Evolutionary conservation across 2,113 vertebrate genomes (phyloP), one percentile per base, ranked within the genome.

Genomic region (Pseudorectes ferrugineus): DNA sequence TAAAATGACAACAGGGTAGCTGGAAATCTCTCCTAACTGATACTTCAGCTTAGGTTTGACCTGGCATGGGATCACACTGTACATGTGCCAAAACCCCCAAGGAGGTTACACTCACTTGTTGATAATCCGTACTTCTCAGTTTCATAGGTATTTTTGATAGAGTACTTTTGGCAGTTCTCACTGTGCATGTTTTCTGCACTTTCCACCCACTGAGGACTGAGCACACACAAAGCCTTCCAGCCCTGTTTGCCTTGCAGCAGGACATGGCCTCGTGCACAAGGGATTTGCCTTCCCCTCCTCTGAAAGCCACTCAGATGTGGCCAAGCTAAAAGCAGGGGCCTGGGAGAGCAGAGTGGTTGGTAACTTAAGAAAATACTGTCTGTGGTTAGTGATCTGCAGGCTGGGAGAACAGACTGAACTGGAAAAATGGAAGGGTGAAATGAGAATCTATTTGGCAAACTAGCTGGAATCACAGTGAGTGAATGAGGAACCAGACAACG

Each of bases 171-270:
- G 73, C 84, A 92, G 65, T 17, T 80, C 33, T 76, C 63, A 23
- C 49, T 33, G 75, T 22, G 29, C 12, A 9, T 1, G 11, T 46
- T 40, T 35, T 38, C 65, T 46, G 21, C 22, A 4, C 33, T 73
- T 76, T 26, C 54, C 49, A 62, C 46, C 26, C 0, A 0, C 0
- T 45, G 29, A 42, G 87, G 65, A 84, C 10, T 3, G 42, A 77
- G 57, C 33, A 38, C 52, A 61, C 8, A 28, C 26, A 33, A 57
- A 91, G 15, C 66, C 66, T 36, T 10, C 29, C 1, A 68, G 58
- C 3, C n/a, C 24, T 5, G 6, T 38, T 54, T 82, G 65, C 51
- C 75, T 33, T 79, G 71, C 92, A 85, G 74, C n/a, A 68, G 35
- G 46, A 52, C 57, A 6, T 1, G 33, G 80, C 80, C 75, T 71